Evolutionary conservation across 2,113 vertebrate genomes (phyloP).

Genomic region (Neofelis nebulosa): DNA sequence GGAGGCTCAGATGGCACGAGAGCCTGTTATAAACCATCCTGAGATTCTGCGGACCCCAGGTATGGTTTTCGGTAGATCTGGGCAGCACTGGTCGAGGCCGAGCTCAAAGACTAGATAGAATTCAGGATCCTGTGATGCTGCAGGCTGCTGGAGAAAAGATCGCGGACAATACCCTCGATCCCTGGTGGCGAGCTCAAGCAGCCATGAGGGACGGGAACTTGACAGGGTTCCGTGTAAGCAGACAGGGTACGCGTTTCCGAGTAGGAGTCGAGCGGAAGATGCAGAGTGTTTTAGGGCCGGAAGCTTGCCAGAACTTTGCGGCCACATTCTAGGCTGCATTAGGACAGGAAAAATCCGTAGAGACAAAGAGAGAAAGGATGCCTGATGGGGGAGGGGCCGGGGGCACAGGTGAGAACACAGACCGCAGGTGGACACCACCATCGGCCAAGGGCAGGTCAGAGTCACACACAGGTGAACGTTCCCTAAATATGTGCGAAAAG

Average conservation of each 20-base stretch:
- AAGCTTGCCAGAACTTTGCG: background rate
- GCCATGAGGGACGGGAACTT: accelerated
- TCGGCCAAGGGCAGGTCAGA: accelerated
- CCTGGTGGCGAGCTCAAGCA: background rate
- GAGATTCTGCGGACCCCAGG: background rate
- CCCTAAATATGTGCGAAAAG: background rate
- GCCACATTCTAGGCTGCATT: background rate
- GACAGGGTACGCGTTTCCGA: accelerated
- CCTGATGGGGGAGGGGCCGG: too few relatives aligned
- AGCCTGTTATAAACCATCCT: too few relatives aligned
- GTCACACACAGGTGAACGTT: too few relatives aligned
- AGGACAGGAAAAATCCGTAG: background rate
- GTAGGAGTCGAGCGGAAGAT: accelerated
- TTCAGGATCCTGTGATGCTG: too few relatives aligned
- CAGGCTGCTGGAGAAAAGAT: background rate
- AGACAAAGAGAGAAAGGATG: background rate
- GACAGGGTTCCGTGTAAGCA: too few relatives aligned
- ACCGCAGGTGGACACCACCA: too few relatives aligned
- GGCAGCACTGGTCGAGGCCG: background rate
- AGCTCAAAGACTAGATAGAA: background rate
- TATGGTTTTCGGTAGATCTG: accelerated
- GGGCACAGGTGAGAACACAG: background rate
- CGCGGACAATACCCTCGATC: accelerated
- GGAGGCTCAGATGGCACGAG: too few relatives aligned
- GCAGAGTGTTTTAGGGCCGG: background rate